Base-by-base conservation (phyloP, 2,888 invertebrate species). In the Protophormia terraenovae region DNA sequence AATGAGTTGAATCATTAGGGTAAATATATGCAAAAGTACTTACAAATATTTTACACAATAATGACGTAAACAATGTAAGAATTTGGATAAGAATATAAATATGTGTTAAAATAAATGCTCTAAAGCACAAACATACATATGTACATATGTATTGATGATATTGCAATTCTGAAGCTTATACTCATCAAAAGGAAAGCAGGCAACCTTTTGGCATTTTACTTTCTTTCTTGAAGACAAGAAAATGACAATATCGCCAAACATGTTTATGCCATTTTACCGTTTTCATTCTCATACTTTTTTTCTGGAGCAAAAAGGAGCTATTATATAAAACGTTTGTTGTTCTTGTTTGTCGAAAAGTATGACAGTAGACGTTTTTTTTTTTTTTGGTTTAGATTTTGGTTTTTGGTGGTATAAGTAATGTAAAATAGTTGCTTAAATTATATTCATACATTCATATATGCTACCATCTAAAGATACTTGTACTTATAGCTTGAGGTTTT, bases 171-270 rank as follows among this genome's bases (percentile, higher is more conserved):
- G 10, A 16, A 32, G 64, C 50, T 72, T 76, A 55, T 41, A 27
- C 35, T 22, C 29, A 27, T 81, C 62, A 58, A 78, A 67, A 16
- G 67, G 53, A 64, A 60, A 19, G 41, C 19, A 0, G n/a, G 45
- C 19, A 79, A 78, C 75, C 78, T 82, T 78, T 75, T 79, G 85
- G 82, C 85, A 82, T 79, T 85, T 78, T 69, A 71, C 69, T 78
- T 77, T 78, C 55, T 29, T 67, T 75, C 41, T 66, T 32, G 12
- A 72, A 24, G 35, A n/a, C n/a, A n/a, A 78, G 45, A 76, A 77
- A 69, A 58, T 86, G 83, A 80, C 77, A 83, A 69, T 79, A 85
- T 76, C 79, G 73, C 69, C 67, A 83, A 83, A 82, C 72, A 73
- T 69, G 80, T 80, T 77, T 77, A 80, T 86, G 80, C 76, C 67